These are phyloP conservation scores for Sinocyclocheilus anshuiensis DNA, from an alignment of 2,113 vertebrate genomes.

Conservation along the genomic window DNA sequence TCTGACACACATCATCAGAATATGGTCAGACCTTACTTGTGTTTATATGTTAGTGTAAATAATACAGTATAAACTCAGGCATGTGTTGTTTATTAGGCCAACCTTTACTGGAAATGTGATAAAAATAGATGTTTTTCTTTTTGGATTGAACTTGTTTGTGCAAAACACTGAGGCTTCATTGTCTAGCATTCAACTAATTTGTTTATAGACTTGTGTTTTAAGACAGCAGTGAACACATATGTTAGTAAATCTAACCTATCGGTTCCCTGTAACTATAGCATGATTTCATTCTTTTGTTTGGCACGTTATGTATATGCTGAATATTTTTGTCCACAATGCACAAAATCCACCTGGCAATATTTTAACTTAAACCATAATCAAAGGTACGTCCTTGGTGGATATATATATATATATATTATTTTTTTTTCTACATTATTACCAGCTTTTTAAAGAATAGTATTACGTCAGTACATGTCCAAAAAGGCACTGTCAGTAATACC, in stretches of 20 bases:
- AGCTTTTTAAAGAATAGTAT: neutral
- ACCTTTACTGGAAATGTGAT: neutral
- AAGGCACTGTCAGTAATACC: too few relatives aligned
- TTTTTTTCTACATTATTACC: too few relatives aligned
- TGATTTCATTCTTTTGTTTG: too few relatives aligned
- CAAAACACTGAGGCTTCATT: neutral
- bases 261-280: too few relatives aligned
- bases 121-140: neutral
- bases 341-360: too few relatives aligned
- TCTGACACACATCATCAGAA: conserved; percentile 5
- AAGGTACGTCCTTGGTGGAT: too few relatives aligned
- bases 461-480: too few relatives aligned
- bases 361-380: too few relatives aligned
- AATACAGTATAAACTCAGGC: neutral
- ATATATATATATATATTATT: too few relatives aligned
- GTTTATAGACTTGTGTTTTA: neutral
- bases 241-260: neutral
- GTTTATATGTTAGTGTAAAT: conserved; percentile 3
- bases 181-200: neutral
- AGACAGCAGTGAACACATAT: neutral
- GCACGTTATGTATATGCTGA: too few relatives aligned
- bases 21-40: neutral
- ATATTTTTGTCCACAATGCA: too few relatives aligned
- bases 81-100: neutral
- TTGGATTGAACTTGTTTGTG: neutral